A percentile compares a stretch with the other conserved stretches of the same genome.
Evolutionary conservation across 2,797 vertebrate genomes (phyloP).

Genomic region (Sorex maritimensis): DNA sequence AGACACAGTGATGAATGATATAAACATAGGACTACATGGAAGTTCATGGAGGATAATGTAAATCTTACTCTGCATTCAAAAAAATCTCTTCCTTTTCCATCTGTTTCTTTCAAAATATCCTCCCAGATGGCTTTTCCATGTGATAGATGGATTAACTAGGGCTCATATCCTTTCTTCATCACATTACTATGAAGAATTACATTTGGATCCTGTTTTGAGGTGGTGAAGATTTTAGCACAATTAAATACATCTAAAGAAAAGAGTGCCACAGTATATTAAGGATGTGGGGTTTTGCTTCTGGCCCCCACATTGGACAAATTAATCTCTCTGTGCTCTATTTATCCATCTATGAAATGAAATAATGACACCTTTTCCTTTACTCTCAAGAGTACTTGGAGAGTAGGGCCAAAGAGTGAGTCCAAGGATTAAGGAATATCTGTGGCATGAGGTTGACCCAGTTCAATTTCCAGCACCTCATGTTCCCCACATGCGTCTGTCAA

Average conservation of each 20-base stretch:
- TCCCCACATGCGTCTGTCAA: no score
- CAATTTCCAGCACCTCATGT: no score
- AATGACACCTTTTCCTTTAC: not conserved
- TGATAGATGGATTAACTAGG: constrained; percentile 89
- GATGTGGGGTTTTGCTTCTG: constrained; percentile 11
- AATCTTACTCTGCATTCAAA: constrained; percentile 91
- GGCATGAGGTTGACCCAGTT: no score
- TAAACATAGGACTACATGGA: constrained; percentile 91
- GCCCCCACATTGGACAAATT: not conserved
- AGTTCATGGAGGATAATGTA: constrained; percentile 92
- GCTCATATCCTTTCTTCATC: constrained; percentile 87
- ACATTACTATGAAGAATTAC: constrained; percentile 76
- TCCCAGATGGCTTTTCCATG: constrained; percentile 92
- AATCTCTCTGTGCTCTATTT: constrained; percentile 31
- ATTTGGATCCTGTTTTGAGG: constrained; percentile 69
- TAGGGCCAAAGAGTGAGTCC: not conserved
- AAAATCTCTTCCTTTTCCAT: constrained; percentile 92
- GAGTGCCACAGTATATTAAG: not conserved
- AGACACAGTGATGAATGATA: constrained; percentile 91
- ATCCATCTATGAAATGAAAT: not conserved
- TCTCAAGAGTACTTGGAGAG: constrained; percentile 38
- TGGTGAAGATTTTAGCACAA: constrained; percentile 62
- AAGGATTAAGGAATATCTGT: no score
- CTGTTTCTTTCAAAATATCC: constrained; percentile 91
- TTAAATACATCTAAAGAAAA: constrained; percentile 65